Percentiles rank a stretch among this genome's conserved stretches.
phyloP scores from a whole-genome alignment of 2,888 invertebrate species.

The Napeogenes inachia region DNA sequence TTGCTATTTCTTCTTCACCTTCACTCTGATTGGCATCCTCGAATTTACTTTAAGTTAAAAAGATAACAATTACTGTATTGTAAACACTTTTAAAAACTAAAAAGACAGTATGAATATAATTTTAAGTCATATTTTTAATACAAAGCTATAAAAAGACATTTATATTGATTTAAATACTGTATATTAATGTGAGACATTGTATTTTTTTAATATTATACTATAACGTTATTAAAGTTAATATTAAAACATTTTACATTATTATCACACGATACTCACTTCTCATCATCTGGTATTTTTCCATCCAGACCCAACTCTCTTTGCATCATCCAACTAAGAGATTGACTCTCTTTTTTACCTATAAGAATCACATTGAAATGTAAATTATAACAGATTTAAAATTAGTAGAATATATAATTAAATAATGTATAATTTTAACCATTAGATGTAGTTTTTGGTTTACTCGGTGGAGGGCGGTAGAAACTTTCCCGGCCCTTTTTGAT shows the following conservation, averaged over 20 bases:
- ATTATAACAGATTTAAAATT: neutral
- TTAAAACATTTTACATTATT: neutral
- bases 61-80: too few relatives aligned
- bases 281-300: slow-evolving; percentile 66
- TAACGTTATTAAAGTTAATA: too few relatives aligned
- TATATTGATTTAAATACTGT: too few relatives aligned
- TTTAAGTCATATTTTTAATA: too few relatives aligned
- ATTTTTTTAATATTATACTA: too few relatives aligned
- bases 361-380: slow-evolving; percentile 15
- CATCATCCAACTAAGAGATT: slow-evolving; percentile 66
- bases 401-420: slow-evolving; percentile 10
- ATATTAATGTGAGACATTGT: too few relatives aligned
- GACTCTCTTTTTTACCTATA: slow-evolving; percentile 46
- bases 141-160: too few relatives aligned
- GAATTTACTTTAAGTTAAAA: slow-evolving; percentile 46
- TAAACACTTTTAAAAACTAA: too few relatives aligned
- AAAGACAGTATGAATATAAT: too few relatives aligned
- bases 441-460: slow-evolving; percentile 28
- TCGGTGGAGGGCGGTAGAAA: slow-evolving; percentile 47
- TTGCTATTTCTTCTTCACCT: slow-evolving; percentile 82
- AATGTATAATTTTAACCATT: slow-evolving; percentile 26
- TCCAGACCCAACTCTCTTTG: slow-evolving; percentile 69
- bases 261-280: slow-evolving; percentile 48
- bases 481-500: slow-evolving; percentile 82
- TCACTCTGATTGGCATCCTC: slow-evolving; percentile 76